A percentile compares a stretch with the other conserved stretches of the same genome.
Evolutionary conservation across 1,140 invertebrate genomes (phyloP).

Genomic region (Macrobrachium rosenbergii): DNA sequence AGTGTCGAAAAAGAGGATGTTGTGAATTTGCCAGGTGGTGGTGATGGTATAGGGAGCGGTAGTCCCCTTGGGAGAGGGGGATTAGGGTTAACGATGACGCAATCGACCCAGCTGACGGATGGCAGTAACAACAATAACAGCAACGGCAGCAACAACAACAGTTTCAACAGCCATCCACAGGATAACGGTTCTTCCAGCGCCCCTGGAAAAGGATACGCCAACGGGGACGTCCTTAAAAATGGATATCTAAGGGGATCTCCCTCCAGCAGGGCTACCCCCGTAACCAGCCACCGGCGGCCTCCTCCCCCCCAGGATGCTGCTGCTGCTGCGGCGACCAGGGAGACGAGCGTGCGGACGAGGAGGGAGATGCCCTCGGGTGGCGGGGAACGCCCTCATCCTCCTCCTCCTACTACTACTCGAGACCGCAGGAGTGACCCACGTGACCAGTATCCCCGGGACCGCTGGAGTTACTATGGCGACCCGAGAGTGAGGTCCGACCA

Average conservation of each 20-base stretch:
- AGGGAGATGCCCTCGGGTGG: neutral
- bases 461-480: constrained; percentile 48
- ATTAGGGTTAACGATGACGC: constrained; percentile 25
- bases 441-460: neutral
- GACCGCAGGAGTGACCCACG: neutral
- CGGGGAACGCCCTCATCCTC: neutral
- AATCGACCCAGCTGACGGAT: constrained; percentile 46
- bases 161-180: neutral
- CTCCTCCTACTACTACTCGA: too few relatives aligned
- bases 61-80: too few relatives aligned
- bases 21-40: too few relatives aligned
- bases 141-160: constrained; percentile 8
- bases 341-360: neutral
- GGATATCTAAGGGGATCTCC: too few relatives aligned
- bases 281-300: too few relatives aligned
- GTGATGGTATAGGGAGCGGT: too few relatives aligned
- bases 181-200: neutral
- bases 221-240: too few relatives aligned
- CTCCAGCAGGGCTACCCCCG: too few relatives aligned
- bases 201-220: too few relatives aligned
- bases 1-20: neutral
- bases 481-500: constrained; percentile 10
- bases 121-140: neutral
- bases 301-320: too few relatives aligned
- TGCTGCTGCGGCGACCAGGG: too few relatives aligned